Evolutionary conservation across 2,888 invertebrate genomes (phyloP), one percentile per base, ranked within the genome.

Genomic region (Andrena trimmerana): DNA sequence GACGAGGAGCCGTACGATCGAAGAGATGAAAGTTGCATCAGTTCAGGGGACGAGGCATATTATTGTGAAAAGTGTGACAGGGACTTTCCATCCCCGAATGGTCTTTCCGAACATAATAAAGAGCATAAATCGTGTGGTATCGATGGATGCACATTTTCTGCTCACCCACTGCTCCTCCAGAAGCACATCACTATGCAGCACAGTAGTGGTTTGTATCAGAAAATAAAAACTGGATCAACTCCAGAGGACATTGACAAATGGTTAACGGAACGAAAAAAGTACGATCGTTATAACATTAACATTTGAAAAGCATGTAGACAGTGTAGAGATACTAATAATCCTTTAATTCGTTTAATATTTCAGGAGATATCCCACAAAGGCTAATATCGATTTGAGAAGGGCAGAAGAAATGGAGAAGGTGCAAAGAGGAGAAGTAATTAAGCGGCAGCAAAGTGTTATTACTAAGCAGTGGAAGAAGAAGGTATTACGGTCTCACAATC

Each of bases 151-250:
- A 95, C 95, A 50, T 98, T 97, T 94, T 95, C 96, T 78, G 98
- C 97, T 3, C 97, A 97, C 92, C 96, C 97, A 3, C 96, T 96
- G 93, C 95, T 98, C 2, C 96, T 99, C 16, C 96, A 97, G 81
- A 96, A 96, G 88, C 99, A 99, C 92, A 96, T 97, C 86, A 95
- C 96, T 92, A 96, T 97, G 95, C 97, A 98, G 94, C 98, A 99
- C 94, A 95, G 95, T 6, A 96, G 97, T n/a, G 98, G 98, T 0
- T 94, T 98, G 24, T 98, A 97, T 90, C 96, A 97, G 71, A 96
- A 96, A 93, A 97, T 98, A 81, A 96, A 96, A 87, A 96, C 96
- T 86, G 91, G 97, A 6, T 96, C 96, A 83, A 96, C 97, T 5
- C 96, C 97, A 0, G 98, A 98, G 92, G 98, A 98, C 86, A 96